Conservation (phyloP, 2,797 vertebrate species). For the Poecilia velifera region DNA sequence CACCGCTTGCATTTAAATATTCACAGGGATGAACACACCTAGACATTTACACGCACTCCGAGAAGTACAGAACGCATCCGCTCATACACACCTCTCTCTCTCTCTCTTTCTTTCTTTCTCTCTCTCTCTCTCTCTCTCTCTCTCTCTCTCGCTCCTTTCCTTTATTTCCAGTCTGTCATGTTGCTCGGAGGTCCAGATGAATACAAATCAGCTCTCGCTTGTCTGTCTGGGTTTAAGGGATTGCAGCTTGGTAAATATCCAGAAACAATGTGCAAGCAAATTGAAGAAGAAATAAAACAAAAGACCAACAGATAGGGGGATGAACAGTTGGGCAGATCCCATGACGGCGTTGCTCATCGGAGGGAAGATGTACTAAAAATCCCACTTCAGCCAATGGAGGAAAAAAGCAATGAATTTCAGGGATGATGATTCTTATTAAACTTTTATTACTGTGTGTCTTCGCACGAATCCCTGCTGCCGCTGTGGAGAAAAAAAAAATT, state of each 20-base stretch:
- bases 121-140: slow-evolving; percentile 15
- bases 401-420: slow-evolving; percentile 27
- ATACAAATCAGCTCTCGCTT: slow-evolving; percentile 68
- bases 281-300: slow-evolving; percentile 48
- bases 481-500: not conserved
- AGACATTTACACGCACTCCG: not conserved
- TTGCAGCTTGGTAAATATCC: slow-evolving; percentile 66
- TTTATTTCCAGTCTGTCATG: slow-evolving; percentile 37
- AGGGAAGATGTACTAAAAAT: slow-evolving; percentile 30
- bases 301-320: slow-evolving; percentile 40
- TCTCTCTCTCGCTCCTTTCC: slow-evolving; percentile 27
- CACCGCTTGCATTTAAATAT: slow-evolving; percentile 18
- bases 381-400: slow-evolving; percentile 23
- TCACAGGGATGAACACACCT: slow-evolving; percentile 27
- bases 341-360: slow-evolving; percentile 53
- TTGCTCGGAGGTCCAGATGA: slow-evolving; percentile 58
- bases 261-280: slow-evolving; percentile 63
- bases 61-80: slow-evolving; percentile 28
- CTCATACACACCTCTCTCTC: slow-evolving; percentile 30
- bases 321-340: slow-evolving; percentile 52
- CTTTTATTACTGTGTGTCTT: slow-evolving; percentile 31
- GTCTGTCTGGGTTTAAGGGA: slow-evolving; percentile 61
- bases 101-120: slow-evolving; percentile 30
- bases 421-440: slow-evolving; percentile 33
- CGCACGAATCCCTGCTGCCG: slow-evolving; percentile 18